phyloP scores from a whole-genome alignment of 2,888 invertebrate species.

The Parnassius apollo region DNA sequence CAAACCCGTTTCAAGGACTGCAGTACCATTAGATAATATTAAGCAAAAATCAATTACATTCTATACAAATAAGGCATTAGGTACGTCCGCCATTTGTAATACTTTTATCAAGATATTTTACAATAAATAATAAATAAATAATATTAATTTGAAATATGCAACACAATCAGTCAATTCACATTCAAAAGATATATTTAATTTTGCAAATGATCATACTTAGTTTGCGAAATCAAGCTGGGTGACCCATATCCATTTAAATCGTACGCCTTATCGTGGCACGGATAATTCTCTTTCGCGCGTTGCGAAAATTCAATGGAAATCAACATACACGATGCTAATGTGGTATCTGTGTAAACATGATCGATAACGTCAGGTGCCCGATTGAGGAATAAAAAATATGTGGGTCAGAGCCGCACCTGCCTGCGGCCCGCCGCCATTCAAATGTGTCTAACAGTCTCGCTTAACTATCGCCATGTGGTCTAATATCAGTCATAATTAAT shows the following conservation, averaged over 20 bases:
- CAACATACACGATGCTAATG: slow-evolving; percentile 30
- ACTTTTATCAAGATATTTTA: too few relatives aligned
- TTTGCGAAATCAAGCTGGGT: neutral
- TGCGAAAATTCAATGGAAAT: slow-evolving; percentile 22
- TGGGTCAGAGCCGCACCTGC: slow-evolving; percentile 52
- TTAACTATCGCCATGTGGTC: neutral
- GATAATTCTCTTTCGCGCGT: slow-evolving; percentile 21
- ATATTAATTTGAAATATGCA: too few relatives aligned
- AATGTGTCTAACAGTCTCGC: neutral
- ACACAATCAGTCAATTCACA: too few relatives aligned
- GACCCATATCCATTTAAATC: slow-evolving; percentile 13
- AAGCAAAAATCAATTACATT: too few relatives aligned
- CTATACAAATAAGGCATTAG: too few relatives aligned
- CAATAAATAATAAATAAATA: too few relatives aligned
- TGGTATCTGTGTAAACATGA: slow-evolving; percentile 41
- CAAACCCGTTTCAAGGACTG: too few relatives aligned
- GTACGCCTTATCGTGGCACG: slow-evolving; percentile 10
- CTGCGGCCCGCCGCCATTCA: slow-evolving; percentile 4
- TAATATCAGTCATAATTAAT: neutral
- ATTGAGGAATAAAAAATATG: slow-evolving; percentile 37
- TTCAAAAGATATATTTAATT: too few relatives aligned
- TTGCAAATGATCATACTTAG: too few relatives aligned
- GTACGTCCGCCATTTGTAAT: too few relatives aligned
- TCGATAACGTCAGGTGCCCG: slow-evolving; percentile 44
- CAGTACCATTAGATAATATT: too few relatives aligned